Base-by-base conservation (phyloP, 2,888 invertebrate genomes). In the Calameuta idolon region DNA sequence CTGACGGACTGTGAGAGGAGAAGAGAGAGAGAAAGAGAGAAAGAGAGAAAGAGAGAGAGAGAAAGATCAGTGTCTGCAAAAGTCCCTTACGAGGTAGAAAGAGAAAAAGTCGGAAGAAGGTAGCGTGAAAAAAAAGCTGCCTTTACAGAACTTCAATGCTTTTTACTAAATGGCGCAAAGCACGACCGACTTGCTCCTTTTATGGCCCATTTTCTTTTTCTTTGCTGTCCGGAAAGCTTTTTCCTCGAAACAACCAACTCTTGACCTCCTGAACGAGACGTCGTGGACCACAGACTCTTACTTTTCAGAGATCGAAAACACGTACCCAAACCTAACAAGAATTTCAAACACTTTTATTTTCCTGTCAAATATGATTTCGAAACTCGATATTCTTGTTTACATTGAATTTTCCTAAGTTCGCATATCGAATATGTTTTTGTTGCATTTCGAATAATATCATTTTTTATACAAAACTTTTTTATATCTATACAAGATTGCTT, bases 181-280 rank as follows among this genome's bases (percentile, higher is more conserved):
- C 55, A 55, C 23, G 55, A 23, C 23, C 5, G 55, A 55, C 23
- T 23, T 55, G 23, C 2, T 5, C 55, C 77, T 80, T 81, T 82
- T 78, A 79, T 74, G 77, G 75, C 76, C 81, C 71, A 23, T 55
- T 23, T 55, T 15, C 37, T 79, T 75, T 75, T 77, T 69, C 76
- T 77, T 30, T 55, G 5, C 23, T 23, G 23, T 55, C 77, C 73
- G 31, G 37, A 74, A 73, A 79, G 79, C 77, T 80, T 80, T 83
- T 80, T 80, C 81, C 81, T 78, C 79, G 79, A 83, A 82, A 85
- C 81, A 81, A 80, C 80, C 81, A 76, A 69, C 83, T 79, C 81
- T 84, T 82, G 80, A 82, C 79, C 77, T 75, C 77, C 15, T 73
- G 74, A 77, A 55, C 55, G 55, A 55, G 2, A 23, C 55, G 23